Evolutionary conservation across 1,140 invertebrate genomes (phyloP).

Genomic region (Meloidogyne chitwoodi): DNA sequence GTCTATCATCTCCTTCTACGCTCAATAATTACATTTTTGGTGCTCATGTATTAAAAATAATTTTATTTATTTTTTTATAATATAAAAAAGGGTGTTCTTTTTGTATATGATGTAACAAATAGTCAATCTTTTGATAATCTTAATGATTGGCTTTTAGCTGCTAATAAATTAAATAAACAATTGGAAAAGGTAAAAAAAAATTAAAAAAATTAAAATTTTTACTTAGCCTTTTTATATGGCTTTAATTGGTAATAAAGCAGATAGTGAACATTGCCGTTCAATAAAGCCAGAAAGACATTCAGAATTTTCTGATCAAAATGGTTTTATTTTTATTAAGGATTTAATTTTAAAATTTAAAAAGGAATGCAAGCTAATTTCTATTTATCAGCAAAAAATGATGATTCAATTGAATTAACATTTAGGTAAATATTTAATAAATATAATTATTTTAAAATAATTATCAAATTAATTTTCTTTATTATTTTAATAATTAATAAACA

Average conservation of each 20-base stretch:
- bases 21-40: constrained; percentile 62
- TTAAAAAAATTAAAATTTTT: constrained; percentile 3
- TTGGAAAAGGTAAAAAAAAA: constrained; percentile 62
- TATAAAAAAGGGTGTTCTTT: constrained; percentile 64
- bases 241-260: constrained; percentile 80
- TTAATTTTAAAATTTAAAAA: neutral
- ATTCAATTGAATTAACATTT: constrained; percentile 69
- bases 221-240: constrained; percentile 70
- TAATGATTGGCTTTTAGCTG: constrained; percentile 70
- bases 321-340: neutral
- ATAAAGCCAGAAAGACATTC: constrained; percentile 76
- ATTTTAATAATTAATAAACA: too few species aligned
- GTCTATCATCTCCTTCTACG: constrained; percentile 75
- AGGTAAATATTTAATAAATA: too few species aligned
- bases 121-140: constrained; percentile 75
- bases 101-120: constrained; percentile 83
- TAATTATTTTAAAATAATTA: too few species aligned
- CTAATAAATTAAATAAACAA: constrained; percentile 66
- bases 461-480: too few species aligned
- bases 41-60: neutral
- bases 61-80: neutral
- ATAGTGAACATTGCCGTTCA: constrained; percentile 78
- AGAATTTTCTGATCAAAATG: constrained; percentile 70
- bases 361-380: constrained; percentile 67
- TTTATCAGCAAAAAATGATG: constrained; percentile 81